Percentiles rank a stretch among this genome's conserved stretches.
Conservation (phyloP, 2,888 invertebrate genomes). For the Ashinkailepas kermadecensis region DNA sequence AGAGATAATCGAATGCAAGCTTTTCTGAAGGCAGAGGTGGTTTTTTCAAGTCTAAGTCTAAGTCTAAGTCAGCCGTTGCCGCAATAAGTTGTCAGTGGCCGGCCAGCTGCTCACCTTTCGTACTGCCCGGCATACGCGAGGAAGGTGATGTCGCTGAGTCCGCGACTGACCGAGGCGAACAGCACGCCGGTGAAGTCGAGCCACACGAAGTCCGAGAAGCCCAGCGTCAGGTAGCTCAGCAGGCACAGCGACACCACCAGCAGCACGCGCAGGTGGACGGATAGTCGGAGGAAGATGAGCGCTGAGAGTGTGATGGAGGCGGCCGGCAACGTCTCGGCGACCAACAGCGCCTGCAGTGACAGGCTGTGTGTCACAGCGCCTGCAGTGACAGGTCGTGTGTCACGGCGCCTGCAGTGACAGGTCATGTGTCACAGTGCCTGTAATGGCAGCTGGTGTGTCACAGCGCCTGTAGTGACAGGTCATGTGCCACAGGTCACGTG, state of each 20-base stretch:
- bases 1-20: too few relatives aligned
- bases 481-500: too few relatives aligned
- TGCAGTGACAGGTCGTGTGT: too few relatives aligned
- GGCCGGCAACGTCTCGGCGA: constrained; percentile 31
- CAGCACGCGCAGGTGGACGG: constrained; percentile 25
- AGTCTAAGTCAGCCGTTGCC: too few relatives aligned
- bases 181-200: constrained; percentile 29
- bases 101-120: constrained; percentile 26
- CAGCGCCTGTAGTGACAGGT: too few relatives aligned
- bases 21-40: too few relatives aligned
- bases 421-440: too few relatives aligned
- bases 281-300: constrained; percentile 27
- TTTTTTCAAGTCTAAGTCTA: too few relatives aligned
- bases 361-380: too few relatives aligned
- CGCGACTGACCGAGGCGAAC: constrained; percentile 29
- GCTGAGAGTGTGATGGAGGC: constrained; percentile 28
- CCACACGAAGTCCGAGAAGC: constrained; percentile 25
- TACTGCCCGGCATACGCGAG: constrained; percentile 28
- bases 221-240: constrained; percentile 28
- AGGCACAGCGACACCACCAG: constrained; percentile 27
- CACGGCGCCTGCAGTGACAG: too few relatives aligned
- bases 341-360: constrained; percentile 27
- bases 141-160: constrained; percentile 31
- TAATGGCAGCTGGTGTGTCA: too few relatives aligned
- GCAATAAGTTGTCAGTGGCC: too few relatives aligned